Percentiles rank a stretch among this genome's conserved stretches.
These are phyloP conservation scores for Cryptotis parvus DNA, from an alignment of 2,113 vertebrate species.

Conservation along the genomic window DNA sequence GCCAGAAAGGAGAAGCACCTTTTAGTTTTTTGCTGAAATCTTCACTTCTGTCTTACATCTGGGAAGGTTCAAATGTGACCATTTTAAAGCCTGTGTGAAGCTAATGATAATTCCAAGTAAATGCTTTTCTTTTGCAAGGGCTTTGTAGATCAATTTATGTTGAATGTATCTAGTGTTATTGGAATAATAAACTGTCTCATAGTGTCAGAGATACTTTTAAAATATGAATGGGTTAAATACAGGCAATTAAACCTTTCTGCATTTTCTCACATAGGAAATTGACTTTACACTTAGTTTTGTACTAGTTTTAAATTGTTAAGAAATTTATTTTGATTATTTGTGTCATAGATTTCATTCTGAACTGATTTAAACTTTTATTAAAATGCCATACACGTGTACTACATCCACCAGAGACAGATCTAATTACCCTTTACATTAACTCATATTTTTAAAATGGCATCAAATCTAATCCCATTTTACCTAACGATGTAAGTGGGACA, in stretches of 20 bases:
- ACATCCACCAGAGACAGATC: conserved; percentile 10
- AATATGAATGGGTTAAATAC: conserved; percentile 49
- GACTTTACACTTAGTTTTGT: conserved; percentile 43
- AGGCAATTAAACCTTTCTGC: conserved; percentile 35
- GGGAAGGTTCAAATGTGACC: conserved; percentile 24
- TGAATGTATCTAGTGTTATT: not conserved
- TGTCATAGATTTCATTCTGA: not conserved
- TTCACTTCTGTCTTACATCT: not conserved
- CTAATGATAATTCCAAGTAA: conserved; percentile 64
- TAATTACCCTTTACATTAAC: conserved; percentile 59
- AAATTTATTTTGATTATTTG: not conserved
- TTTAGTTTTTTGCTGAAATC: not conserved
- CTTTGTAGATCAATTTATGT: conserved; percentile 12
- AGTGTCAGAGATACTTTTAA: not conserved
- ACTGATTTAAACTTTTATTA: conserved; percentile 51
- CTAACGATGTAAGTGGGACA: not conserved
- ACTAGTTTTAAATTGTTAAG: conserved; percentile 42
- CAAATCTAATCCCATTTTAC: conserved; percentile 22
- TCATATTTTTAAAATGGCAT: conserved; percentile 47
- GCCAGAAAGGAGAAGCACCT: not conserved
- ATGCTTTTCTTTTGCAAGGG: conserved; percentile 26
- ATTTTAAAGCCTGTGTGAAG: conserved; percentile 55
- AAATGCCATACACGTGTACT: conserved; percentile 48
- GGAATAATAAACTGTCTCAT: conserved; percentile 34
- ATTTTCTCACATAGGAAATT: conserved; percentile 42